Evolutionary conservation across 2,113 vertebrate genomes (phyloP).

Genomic region (Xenopus tropicalis): UCB_Xtro_10.0 CM004443.2:15140501-15141000

Average conservation of each 20-base stretch:
- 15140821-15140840: constrained; percentile 22
- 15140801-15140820: constrained; percentile 29
- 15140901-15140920: not conserved
- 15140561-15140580: constrained; percentile 26
- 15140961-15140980: not conserved
- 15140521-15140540: constrained; percentile 11
- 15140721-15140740: constrained; percentile 25
- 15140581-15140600: constrained; percentile 19
- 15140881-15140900: not conserved
- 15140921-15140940: not conserved
- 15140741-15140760: constrained; percentile 25
- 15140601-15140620: not conserved
- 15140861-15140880: not conserved
- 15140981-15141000: not conserved
- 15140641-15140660: constrained; percentile 20
- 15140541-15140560: constrained; percentile 6
- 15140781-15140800: constrained; percentile 38
- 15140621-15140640: constrained; percentile 13
- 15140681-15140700: constrained; percentile 11
- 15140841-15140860: constrained; percentile 6
- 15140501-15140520: constrained; percentile 14
- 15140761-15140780: constrained; percentile 34
- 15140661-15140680: constrained; percentile 19
- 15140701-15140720: constrained; percentile 27
- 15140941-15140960: not conserved